A percentile compares a stretch with the other conserved stretches of the same genome.
These are phyloP conservation scores for Dolichoris vasculosae DNA, from an alignment of 1,140 invertebrate species.

Conservation along the genomic window DNA sequence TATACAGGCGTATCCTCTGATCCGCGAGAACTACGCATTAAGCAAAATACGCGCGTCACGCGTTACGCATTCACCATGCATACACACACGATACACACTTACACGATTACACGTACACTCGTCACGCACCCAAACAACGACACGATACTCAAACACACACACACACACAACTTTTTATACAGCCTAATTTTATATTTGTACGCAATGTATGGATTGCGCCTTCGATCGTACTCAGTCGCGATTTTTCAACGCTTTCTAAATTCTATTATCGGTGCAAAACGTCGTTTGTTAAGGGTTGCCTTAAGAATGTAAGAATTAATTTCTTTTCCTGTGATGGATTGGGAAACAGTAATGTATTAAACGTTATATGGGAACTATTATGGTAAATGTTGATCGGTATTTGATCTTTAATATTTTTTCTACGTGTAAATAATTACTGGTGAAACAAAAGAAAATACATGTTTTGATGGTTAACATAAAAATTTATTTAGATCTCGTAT, in stretches of 20 bases:
- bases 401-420: conserved; percentile 55
- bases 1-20: conserved; percentile 52
- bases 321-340: conserved; percentile 51
- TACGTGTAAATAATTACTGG: conserved; percentile 54
- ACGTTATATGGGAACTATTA: conserved; percentile 51
- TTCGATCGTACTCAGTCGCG: conserved; percentile 52
- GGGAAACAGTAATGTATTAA: conserved; percentile 51
- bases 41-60: conserved; percentile 47
- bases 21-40: conserved; percentile 31
- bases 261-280: conserved; percentile 50
- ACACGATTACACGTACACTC: conserved; percentile 47
- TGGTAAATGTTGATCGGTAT: conserved; percentile 50
- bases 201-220: conserved; percentile 57
- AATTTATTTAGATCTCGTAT: conserved; percentile 40
- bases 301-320: conserved; percentile 47
- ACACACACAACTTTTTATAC: conserved; percentile 63
- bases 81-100: conserved; percentile 42
- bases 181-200: conserved; percentile 71
- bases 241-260: conserved; percentile 55
- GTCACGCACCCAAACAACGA: too few species aligned
- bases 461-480: conserved; percentile 50
- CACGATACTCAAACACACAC: too few species aligned
- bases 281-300: conserved; percentile 49
- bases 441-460: conserved; percentile 47
- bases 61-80: conserved; percentile 46